Percentiles rank a stretch among this genome's conserved stretches.
Conservation (phyloP, 2,888 invertebrate genomes). For the Macrosiphum euphorbiae region DNA sequence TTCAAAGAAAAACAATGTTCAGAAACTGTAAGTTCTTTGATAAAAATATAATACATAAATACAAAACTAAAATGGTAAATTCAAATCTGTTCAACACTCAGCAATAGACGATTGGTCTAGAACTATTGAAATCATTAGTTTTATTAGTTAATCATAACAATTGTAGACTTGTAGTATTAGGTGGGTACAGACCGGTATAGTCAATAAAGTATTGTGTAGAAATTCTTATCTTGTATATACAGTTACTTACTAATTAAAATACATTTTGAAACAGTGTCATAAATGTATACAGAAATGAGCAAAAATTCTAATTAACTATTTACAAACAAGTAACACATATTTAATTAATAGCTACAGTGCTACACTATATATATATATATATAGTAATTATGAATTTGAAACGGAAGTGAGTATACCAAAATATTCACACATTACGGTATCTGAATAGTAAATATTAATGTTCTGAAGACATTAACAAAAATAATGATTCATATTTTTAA, state of each 20-base stretch:
- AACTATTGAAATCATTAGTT: not conserved
- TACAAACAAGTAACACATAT: constrained; percentile 10
- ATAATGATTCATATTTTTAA: constrained; percentile 14
- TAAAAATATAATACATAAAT: not conserved
- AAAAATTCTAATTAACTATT: constrained; percentile 16
- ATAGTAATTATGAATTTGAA: not conserved
- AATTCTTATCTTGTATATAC: not conserved
- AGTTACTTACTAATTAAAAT: not conserved
- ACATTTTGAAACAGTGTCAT: not conserved
- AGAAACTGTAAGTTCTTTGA: not conserved
- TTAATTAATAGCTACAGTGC: not conserved
- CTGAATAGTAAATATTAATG: constrained; percentile 6
- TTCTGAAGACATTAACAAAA: not conserved
- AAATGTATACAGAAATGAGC: not conserved
- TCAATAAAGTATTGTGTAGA: not conserved
- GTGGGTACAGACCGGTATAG: not conserved
- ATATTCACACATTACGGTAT: not conserved
- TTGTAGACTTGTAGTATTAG: not conserved
- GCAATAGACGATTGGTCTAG: not conserved
- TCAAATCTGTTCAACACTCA: not conserved
- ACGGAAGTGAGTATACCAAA: constrained; percentile 17
- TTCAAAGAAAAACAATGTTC: not conserved
- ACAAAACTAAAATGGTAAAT: not conserved
- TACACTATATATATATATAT: not conserved
- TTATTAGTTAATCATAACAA: not conserved